Percentiles rank a stretch among this genome's conserved stretches.
phyloP scores from a whole-genome alignment of 1,140 invertebrate genomes.

The Pseudomyrmex sp. region DNA sequence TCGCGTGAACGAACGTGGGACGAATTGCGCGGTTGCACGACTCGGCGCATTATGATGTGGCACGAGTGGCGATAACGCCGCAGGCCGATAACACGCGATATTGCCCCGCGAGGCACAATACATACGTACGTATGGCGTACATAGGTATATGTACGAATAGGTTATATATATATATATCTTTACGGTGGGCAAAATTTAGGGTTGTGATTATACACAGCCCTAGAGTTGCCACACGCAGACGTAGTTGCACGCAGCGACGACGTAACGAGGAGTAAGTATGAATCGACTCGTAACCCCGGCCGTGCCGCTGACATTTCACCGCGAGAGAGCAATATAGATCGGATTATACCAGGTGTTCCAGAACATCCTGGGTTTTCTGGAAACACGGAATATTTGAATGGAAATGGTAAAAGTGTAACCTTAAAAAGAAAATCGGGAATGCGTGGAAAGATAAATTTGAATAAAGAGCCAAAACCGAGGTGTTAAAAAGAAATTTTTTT shows the following conservation, averaged over 20 bases:
- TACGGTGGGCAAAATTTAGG: conserved; percentile 46
- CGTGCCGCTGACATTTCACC: conserved; percentile 36
- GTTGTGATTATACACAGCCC: conserved; percentile 23
- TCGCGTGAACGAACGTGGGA: background rate
- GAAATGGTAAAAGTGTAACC: background rate
- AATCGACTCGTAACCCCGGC: conserved; percentile 29
- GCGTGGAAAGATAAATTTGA: conserved; percentile 4
- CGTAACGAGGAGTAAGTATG: conserved; percentile 25
- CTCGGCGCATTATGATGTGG: conserved; percentile 35
- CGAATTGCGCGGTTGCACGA: conserved; percentile 7
- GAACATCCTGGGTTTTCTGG: background rate
- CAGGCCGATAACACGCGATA: conserved; percentile 47
- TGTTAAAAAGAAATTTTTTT: background rate
- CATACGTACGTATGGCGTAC: background rate
- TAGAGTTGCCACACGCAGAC: background rate
- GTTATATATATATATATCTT: conserved; percentile 31
- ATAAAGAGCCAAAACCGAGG: background rate
- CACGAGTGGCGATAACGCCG: conserved; percentile 29
- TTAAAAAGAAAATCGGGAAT: background rate
- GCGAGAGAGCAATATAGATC: background rate
- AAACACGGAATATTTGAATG: conserved; percentile 26
- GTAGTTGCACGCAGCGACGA: conserved; percentile 15
- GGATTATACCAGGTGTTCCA: conserved; percentile 5
- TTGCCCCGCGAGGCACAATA: background rate
- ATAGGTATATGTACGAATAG: no score